phyloP scores from a whole-genome alignment of 2,113 vertebrate genomes.

The Mustelus asterias region DNA sequence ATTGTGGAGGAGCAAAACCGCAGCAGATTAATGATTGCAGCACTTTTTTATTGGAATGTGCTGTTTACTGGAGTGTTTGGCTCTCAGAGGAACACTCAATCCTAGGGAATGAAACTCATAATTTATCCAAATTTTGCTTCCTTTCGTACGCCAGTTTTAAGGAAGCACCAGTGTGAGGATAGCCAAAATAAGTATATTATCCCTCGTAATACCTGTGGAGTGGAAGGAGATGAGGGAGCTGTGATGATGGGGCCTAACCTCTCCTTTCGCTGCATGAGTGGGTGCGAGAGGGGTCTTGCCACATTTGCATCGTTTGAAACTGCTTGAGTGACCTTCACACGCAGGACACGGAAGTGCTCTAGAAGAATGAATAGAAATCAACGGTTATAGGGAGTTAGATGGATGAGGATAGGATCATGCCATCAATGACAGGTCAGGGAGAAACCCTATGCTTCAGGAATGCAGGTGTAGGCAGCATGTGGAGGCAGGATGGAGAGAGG shows the following conservation, averaged over 20 bases:
- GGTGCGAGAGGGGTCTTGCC: no score
- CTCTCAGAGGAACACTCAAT: background rate
- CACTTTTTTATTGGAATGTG: constrained; percentile 6
- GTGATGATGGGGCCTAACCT: background rate
- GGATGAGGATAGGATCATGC: background rate
- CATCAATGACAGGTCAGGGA: background rate
- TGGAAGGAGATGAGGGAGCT: background rate
- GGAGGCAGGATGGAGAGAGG: background rate
- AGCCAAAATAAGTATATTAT: background rate
- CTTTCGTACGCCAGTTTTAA: background rate
- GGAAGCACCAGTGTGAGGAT: background rate
- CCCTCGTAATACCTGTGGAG: background rate
- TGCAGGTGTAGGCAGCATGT: background rate
- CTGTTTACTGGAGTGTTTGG: constrained; percentile 12
- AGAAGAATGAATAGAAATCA: no score
- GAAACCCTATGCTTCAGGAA: background rate
- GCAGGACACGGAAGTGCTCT: no score
- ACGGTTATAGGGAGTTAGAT: background rate
- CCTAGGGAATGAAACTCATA: background rate
- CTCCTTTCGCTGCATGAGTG: background rate
- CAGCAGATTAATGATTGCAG: constrained; percentile 34
- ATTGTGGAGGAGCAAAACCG: background rate
- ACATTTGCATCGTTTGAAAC: background rate
- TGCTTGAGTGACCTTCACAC: background rate
- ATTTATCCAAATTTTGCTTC: background rate